A percentile compares a stretch with the other conserved stretches of the same genome.
Conservation (phyloP, 2,888 invertebrate species). For the Cryptophagus acutangulus region DNA sequence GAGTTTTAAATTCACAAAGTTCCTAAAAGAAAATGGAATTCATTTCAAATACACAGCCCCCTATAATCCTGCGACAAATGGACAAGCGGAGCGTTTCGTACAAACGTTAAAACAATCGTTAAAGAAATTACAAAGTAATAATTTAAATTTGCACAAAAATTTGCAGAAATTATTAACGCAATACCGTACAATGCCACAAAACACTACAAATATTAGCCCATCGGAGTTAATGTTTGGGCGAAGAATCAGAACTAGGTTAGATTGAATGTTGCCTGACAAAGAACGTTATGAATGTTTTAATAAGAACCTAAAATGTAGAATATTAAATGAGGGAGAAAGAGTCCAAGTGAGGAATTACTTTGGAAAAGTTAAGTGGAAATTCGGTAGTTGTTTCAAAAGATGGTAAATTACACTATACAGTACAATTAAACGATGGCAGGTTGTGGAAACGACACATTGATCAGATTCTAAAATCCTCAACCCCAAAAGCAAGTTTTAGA, state of each 20-base stretch:
- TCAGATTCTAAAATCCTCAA: too few relatives aligned
- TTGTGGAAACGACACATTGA: too few relatives aligned
- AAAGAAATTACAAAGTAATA: slow-evolving; percentile 5
- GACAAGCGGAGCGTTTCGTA: too few relatives aligned
- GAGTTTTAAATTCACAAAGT: background rate
- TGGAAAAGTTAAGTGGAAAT: background rate
- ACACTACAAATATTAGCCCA: background rate
- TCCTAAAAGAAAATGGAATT: too few relatives aligned
- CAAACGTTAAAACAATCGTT: slow-evolving; percentile 25
- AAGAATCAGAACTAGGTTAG: background rate
- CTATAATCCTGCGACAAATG: too few relatives aligned
- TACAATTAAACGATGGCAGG: too few relatives aligned
- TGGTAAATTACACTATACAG: too few relatives aligned
- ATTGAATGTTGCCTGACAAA: background rate
- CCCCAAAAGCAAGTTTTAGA: too few relatives aligned
- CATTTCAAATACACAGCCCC: too few relatives aligned
- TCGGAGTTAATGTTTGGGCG: background rate
- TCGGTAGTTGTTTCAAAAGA: too few relatives aligned
- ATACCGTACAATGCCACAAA: background rate
- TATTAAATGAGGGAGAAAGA: background rate
- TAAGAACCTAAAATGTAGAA: background rate
- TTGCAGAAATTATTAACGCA: background rate
- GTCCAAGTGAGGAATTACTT: background rate
- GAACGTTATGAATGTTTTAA: background rate
- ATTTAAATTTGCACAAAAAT: background rate